Percentiles rank a stretch among this genome's conserved stretches.
Conservation (phyloP, 2,888 invertebrate genomes). For the Macrosiphum euphorbiae region DNA sequence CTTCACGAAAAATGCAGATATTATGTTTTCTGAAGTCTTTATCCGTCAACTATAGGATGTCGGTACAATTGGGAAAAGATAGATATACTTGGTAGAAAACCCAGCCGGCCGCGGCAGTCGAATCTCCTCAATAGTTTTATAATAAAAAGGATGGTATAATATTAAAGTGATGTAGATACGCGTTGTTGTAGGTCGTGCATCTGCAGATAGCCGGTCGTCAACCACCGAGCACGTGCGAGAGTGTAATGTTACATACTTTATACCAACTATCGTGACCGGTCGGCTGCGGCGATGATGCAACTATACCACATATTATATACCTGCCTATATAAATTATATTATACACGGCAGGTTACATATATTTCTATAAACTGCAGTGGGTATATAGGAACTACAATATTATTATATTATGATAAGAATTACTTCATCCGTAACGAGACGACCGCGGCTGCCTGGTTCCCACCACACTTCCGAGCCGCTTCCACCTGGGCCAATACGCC, state of each 20-base stretch:
- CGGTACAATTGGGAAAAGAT: neutral
- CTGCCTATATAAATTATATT: neutral
- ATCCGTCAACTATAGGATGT: too few relatives aligned
- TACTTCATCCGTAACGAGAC: neutral
- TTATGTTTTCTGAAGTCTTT: neutral
- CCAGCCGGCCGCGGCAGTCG: too few relatives aligned
- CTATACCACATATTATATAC: neutral
- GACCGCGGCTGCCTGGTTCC: neutral
- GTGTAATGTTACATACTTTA: neutral
- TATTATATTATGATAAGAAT: slow-evolving; percentile 5
- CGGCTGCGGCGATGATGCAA: neutral
- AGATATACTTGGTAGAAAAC: too few relatives aligned
- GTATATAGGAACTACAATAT: neutral
- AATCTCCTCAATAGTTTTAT: too few relatives aligned
- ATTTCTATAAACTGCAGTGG: neutral
- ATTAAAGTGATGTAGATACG: neutral
- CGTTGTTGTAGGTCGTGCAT: neutral
- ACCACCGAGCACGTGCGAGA: neutral
- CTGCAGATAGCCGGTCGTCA: neutral
- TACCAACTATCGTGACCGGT: neutral
- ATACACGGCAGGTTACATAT: neutral
- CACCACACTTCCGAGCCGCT: neutral
- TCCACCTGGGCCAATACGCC: neutral
- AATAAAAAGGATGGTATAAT: neutral
- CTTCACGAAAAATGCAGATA: neutral